phyloP scores from a whole-genome alignment of 2,888 invertebrate species.

The Drosophila algonquin region DNA sequence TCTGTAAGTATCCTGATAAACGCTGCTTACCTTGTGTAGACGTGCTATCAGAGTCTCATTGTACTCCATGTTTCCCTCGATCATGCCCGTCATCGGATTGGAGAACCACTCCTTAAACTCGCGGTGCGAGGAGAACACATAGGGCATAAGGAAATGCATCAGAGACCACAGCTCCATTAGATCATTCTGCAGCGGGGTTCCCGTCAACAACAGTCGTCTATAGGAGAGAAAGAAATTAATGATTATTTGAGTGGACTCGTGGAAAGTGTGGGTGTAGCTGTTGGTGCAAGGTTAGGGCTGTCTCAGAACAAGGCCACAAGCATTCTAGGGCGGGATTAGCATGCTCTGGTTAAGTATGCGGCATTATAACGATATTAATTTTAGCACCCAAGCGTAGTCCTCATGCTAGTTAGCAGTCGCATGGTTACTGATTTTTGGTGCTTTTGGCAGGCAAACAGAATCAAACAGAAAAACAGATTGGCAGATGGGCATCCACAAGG shows the following conservation, averaged over 20 bases:
- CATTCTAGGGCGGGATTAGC: constrained; percentile 59
- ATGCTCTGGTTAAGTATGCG: constrained; percentile 64
- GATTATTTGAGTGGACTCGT: background rate
- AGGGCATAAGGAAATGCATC: constrained; percentile 99
- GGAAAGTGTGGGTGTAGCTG: background rate
- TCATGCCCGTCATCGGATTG: constrained; percentile 98
- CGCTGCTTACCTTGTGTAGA: constrained; percentile 91
- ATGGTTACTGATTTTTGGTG: constrained; percentile 81
- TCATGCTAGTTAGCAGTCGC: constrained; percentile 77
- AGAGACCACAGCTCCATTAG: constrained; percentile 98
- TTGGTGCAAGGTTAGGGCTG: constrained; percentile 29
- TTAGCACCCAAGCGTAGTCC: constrained; percentile 83
- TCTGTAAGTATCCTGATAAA: constrained; percentile 39
- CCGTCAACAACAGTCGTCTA: constrained; percentile 94
- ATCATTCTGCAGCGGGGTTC: constrained; percentile 97
- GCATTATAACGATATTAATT: constrained; percentile 69
- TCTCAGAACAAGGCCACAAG: constrained; percentile 76
- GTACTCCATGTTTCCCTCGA: constrained; percentile 95
- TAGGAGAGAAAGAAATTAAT: background rate
- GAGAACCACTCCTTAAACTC: constrained; percentile 99
- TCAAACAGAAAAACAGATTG: background rate
- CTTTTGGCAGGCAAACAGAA: constrained; percentile 26
- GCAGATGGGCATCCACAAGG: background rate
- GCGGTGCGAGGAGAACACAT: constrained; percentile 97
- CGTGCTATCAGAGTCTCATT: constrained; percentile 94